Percentiles rank a stretch among this genome's conserved stretches.
Conservation (phyloP, 2,888 invertebrate genomes). For the Drosophila bunnanda region DNA sequence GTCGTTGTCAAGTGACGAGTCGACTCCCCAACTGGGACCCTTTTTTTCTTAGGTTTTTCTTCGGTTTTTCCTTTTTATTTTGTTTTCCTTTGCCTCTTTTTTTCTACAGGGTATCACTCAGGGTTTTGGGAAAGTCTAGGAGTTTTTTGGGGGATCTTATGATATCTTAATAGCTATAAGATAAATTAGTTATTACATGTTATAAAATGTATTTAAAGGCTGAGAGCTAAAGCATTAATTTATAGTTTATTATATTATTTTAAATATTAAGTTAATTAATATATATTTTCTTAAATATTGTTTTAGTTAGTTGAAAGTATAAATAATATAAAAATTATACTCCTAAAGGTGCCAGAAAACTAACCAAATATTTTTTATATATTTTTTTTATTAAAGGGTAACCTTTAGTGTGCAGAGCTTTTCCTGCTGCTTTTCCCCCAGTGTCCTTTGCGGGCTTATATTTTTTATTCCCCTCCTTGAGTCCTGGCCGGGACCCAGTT, state of each 20-base stretch:
- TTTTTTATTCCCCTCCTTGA: neutral
- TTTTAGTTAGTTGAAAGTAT: neutral
- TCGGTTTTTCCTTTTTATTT: neutral
- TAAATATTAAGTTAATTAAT: neutral
- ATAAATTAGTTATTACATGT: no score
- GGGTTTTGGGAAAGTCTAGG: neutral
- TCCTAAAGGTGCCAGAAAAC: neutral
- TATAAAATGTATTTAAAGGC: neutral
- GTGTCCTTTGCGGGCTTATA: neutral
- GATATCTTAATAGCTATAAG: no score
- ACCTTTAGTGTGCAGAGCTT: neutral
- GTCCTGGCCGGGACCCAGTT: neutral
- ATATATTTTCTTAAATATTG: neutral
- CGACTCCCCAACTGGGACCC: conserved; percentile 32
- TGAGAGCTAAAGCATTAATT: neutral
- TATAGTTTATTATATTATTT: neutral
- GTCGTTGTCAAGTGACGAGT: conserved; percentile 64
- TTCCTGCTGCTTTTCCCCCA: neutral
- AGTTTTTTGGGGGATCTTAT: no score
- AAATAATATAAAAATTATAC: neutral
- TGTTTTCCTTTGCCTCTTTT: neutral
- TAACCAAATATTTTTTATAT: neutral
- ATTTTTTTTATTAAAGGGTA: neutral
- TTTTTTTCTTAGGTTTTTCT: conserved; percentile 5
- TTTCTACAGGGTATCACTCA: neutral